Evolutionary conservation across 2,113 vertebrate species (phyloP), one percentile per base, ranked within the genome.

Genomic region (Engraulis encrasicolus): DNA sequence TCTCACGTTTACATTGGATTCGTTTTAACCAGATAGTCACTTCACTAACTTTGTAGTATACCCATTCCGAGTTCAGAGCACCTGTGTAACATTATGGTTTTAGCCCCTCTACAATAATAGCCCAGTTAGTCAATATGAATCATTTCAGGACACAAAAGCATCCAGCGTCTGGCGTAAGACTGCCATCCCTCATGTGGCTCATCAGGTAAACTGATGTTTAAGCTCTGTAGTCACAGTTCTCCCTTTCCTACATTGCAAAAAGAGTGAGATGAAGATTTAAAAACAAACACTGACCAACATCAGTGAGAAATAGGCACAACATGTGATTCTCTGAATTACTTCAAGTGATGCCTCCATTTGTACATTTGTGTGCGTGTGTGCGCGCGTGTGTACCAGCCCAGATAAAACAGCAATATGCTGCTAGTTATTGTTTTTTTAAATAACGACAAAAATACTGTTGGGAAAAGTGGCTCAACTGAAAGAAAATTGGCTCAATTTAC

Each of bases 271-370:
- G 66, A 74, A 31, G n/a, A n/a, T n/a, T n/a, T 74, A 74, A 74
- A 74, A 74, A 36, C 66, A 74, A 74, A 74, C 66, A 34, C 66
- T 36, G 66, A 74, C 66, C 4, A 27, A 17, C n/a, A 27, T 74
- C 66, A 74, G 66, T 74, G 66, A 27, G 66, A 74, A 74, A 74
- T 74, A 74, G 66, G 66, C 66, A 74, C 66, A 74, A 74, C 66
- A 31, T 74, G 66, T 74, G 66, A 27, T 74, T 74, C 66, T 74
- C 31, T 74, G 2, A 74, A 74, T 14, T 34, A 74, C 23, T 74
- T 74, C 66, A 74, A 74, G 66, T 74, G 66, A 74, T 74, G 66
- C 66, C 66, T 74, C 31, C 34, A 15, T 74, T 12, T 74, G 27
- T 36, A 12, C 31, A 27, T 74, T 17, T 54, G 11, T 54, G 52